These are phyloP conservation scores for Ophraella communa DNA, from an alignment of 2,888 invertebrate species.

Conservation along the genomic window DNA sequence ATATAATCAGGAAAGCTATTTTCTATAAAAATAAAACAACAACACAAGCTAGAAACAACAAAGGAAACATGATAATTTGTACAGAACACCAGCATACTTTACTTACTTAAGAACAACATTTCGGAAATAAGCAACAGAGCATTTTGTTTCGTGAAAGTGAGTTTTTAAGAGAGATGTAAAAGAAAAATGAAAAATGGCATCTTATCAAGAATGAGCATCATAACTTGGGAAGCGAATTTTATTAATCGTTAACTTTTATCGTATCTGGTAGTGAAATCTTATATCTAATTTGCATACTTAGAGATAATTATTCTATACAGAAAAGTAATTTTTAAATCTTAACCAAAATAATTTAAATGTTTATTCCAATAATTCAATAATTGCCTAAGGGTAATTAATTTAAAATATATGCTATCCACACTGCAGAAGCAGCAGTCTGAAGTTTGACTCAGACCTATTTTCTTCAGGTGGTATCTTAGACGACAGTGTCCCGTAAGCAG, in stretches of 20 bases:
- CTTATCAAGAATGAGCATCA: not conserved
- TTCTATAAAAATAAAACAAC: not conserved
- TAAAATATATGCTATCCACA: too few species aligned
- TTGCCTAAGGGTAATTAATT: too few species aligned
- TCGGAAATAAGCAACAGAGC: not conserved
- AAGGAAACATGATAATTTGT: not conserved
- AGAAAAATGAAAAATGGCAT: not conserved
- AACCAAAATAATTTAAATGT: too few species aligned
- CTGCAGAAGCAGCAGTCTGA: too few species aligned
- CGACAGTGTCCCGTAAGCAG: too few species aligned
- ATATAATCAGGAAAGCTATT: not conserved
- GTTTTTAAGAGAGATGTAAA: not conserved
- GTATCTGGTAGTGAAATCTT: not conserved
- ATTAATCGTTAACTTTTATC: not conserved
- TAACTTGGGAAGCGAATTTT: not conserved
- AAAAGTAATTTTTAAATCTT: not conserved
- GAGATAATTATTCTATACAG: not conserved
- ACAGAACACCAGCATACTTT: not conserved
- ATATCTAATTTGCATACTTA: not conserved
- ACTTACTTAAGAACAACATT: not conserved
- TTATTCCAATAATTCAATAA: too few species aligned
- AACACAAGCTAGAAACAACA: not conserved
- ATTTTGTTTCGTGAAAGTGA: not conserved
- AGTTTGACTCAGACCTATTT: too few species aligned
- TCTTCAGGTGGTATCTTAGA: too few species aligned